Conservation (phyloP, 2,888 invertebrate species). For the Endomychus coccineus region DNA sequence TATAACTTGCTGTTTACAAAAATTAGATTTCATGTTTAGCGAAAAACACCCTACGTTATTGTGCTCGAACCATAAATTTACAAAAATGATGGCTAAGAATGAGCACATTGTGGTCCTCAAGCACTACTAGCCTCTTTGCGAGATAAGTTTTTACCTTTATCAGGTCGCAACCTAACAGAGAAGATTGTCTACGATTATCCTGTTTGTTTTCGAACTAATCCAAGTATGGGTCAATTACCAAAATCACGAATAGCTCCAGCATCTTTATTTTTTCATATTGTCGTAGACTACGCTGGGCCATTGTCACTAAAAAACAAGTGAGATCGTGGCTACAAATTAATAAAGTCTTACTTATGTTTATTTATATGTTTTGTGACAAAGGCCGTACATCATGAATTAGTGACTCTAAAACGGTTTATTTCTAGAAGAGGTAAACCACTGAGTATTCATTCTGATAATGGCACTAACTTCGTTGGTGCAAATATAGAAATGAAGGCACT, state of each 20-base stretch:
- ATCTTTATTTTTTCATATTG: conserved; percentile 13
- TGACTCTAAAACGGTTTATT: conserved; percentile 35
- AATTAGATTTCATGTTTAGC: background rate
- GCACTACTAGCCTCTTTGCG: too few species aligned
- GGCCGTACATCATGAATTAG: conserved; percentile 32
- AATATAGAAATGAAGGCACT: conserved; percentile 14
- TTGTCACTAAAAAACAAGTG: conserved; percentile 11
- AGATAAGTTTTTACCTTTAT: conserved; percentile 15
- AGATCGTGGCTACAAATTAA: conserved; percentile 1
- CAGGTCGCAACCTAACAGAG: conserved; percentile 7
- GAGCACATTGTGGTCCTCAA: too few species aligned
- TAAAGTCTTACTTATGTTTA: too few species aligned
- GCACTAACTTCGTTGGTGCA: too few species aligned
- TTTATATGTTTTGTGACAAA: background rate
- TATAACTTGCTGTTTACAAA: background rate
- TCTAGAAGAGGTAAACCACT: too few species aligned
- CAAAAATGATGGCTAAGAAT: too few species aligned
- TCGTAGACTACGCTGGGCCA: conserved; percentile 27
- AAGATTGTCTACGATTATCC: too few species aligned
- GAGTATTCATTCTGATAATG: too few species aligned
- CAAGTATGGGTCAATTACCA: too few species aligned
- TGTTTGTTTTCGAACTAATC: too few species aligned
- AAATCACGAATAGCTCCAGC: too few species aligned
- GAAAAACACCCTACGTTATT: background rate
- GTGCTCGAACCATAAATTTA: too few species aligned